A percentile compares a stretch with the other conserved stretches of the same genome.
Conservation (phyloP, 2,888 invertebrate genomes). For the Aphodius granarius region DNA sequence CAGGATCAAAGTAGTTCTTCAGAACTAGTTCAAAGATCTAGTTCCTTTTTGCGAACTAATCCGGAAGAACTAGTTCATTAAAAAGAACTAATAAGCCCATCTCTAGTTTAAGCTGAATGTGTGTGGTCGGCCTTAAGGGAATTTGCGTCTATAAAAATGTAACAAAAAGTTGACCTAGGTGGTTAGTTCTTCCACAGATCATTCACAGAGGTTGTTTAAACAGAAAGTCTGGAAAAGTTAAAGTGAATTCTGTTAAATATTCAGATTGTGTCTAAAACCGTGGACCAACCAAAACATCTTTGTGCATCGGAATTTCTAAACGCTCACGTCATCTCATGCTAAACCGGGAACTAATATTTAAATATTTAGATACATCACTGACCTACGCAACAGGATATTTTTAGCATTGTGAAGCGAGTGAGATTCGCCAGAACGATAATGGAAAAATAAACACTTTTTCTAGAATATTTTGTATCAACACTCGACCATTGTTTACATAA, state of each 20-base stretch:
- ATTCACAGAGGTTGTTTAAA: too few relatives aligned
- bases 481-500: neutral
- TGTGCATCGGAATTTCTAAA: neutral
- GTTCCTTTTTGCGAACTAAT: too few relatives aligned
- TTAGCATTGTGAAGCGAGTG: slow-evolving; percentile 5
- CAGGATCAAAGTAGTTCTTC: too few relatives aligned
- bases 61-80: too few relatives aligned
- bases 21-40: too few relatives aligned
- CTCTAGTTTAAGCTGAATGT: neutral
- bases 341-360: slow-evolving; percentile 4
- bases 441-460: slow-evolving; percentile 14
- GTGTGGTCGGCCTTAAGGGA: neutral
- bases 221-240: too few relatives aligned
- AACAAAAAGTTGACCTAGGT: too few relatives aligned
- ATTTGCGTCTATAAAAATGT: too few relatives aligned
- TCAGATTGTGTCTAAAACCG: too few relatives aligned
- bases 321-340: slow-evolving; percentile 1
- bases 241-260: too few relatives aligned
- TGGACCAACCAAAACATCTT: neutral
- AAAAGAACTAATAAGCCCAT: too few relatives aligned
- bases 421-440: slow-evolving; percentile 7
- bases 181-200: too few relatives aligned
- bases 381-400: slow-evolving; percentile 14
- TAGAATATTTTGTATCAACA: neutral
- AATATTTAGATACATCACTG: slow-evolving; percentile 13